A percentile compares a stretch with the other conserved stretches of the same genome.
These are phyloP conservation scores for Rhagonycha fulva DNA, from an alignment of 2,888 invertebrate species.

Conservation along the genomic window DNA sequence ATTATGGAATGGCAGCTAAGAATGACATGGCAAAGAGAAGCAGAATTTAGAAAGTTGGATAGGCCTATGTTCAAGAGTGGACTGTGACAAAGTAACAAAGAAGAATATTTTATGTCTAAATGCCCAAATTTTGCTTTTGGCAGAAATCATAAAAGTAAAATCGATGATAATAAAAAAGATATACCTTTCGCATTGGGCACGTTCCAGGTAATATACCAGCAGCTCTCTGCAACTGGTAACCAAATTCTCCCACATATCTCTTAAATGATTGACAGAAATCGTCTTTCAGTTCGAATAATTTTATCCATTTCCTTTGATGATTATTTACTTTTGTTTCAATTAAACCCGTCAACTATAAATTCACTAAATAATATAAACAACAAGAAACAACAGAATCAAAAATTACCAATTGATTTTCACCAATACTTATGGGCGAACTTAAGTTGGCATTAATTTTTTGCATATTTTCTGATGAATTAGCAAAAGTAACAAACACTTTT, in stretches of 20 bases:
- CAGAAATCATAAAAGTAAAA: no score
- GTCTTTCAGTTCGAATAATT: not conserved
- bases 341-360: not conserved
- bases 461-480: not conserved
- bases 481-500: not conserved
- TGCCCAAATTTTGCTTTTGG: no score
- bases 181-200: not conserved
- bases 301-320: not conserved
- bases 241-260: not conserved
- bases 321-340: not conserved
- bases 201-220: not conserved
- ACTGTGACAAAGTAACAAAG: no score
- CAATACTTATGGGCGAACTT: not conserved
- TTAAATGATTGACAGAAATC: not conserved
- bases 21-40: no score
- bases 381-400: not conserved
- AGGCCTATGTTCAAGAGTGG: no score
- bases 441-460: not conserved
- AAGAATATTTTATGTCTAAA: no score
- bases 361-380: not conserved
- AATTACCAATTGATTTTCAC: not conserved
- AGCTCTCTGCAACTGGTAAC: not conserved
- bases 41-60: no score
- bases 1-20: not conserved
- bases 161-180: no score